A percentile compares a stretch with the other conserved stretches of the same genome.
Conservation (phyloP, 2,113 vertebrate species). For the Dicrurus megarhynchus region DNA sequence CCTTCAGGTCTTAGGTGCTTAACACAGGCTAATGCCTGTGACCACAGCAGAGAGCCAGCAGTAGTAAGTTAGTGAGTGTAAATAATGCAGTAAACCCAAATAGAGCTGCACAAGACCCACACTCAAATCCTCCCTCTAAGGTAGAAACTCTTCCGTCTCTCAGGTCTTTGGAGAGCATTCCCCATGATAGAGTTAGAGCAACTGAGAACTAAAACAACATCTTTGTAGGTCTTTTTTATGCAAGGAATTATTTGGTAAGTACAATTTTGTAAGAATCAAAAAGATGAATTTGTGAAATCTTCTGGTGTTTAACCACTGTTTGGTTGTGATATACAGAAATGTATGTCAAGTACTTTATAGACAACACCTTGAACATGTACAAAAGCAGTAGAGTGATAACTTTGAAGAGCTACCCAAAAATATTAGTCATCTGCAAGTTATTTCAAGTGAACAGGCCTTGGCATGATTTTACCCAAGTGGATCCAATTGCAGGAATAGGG, state of each 20-base stretch:
- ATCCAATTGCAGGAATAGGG: background rate
- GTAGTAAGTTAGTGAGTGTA: rapidly evolving
- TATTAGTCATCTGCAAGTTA: background rate
- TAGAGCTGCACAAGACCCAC: background rate
- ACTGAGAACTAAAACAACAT: background rate
- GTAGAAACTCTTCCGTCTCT: background rate
- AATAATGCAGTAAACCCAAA: background rate
- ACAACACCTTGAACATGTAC: background rate
- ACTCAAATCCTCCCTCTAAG: background rate
- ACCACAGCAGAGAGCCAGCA: background rate
- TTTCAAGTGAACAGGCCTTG: background rate
- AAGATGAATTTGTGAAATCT: background rate
- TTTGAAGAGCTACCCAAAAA: background rate
- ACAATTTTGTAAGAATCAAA: background rate
- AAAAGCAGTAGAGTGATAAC: background rate
- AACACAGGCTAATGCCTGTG: background rate
- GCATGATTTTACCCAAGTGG: background rate
- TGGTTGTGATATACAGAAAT: background rate
- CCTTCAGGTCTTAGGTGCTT: background rate
- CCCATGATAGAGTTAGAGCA: background rate
- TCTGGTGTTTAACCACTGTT: background rate
- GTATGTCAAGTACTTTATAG: background rate
- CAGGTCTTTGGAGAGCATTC: background rate
- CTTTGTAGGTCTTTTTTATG: background rate
- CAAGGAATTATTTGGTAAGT: background rate